Evolutionary conservation across 2,113 vertebrate species (phyloP).

Genomic region (Arenaria interpres): DNA sequence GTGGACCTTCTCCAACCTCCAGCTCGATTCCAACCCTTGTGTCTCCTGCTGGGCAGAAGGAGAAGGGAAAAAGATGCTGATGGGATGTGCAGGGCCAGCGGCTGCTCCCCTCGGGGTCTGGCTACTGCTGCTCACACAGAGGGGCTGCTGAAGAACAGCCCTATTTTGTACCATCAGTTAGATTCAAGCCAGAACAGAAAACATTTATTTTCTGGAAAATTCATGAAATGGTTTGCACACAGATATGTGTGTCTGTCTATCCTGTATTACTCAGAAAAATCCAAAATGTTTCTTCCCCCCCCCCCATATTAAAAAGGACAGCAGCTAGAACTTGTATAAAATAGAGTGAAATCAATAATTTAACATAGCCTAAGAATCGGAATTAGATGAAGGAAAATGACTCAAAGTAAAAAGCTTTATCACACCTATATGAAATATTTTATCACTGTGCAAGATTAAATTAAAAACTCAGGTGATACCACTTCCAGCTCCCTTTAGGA

Average conservation of each 20-base stretch:
- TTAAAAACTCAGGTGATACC: background rate
- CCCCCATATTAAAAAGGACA: background rate
- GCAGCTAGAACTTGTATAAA: background rate
- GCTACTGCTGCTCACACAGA: accelerated
- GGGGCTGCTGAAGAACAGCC: background rate
- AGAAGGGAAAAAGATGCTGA: background rate
- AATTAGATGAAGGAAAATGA: background rate
- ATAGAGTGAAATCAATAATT: background rate
- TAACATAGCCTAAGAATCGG: background rate
- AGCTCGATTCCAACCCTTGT: background rate
- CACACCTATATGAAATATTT: background rate
- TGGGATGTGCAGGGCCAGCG: accelerated
- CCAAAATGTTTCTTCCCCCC: background rate
- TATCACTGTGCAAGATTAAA: background rate
- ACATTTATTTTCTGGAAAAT: background rate
- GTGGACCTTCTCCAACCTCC: background rate
- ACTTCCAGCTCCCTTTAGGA: background rate
- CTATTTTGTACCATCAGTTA: background rate
- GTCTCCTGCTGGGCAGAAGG: background rate
- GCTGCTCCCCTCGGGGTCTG: background rate
- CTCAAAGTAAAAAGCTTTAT: background rate
- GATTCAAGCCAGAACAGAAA: background rate
- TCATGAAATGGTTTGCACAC: background rate
- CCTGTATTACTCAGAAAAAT: background rate
- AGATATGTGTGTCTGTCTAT: background rate